phyloP scores from a whole-genome alignment of 2,113 vertebrate species.

The Antigone vipio region DNA sequence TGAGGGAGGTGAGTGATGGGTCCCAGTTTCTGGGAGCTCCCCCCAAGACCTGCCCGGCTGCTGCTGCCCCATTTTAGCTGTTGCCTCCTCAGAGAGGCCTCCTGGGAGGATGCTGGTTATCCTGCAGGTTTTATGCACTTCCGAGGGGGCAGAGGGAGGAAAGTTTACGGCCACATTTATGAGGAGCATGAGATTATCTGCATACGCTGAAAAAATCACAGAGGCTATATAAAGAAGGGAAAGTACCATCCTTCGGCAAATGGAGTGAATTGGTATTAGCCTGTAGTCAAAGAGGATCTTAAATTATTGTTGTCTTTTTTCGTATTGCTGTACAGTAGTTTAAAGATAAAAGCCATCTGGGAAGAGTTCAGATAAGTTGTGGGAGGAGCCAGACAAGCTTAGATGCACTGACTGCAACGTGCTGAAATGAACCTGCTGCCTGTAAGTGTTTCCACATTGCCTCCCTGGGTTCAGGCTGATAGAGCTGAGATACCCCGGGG shows the following conservation, averaged over 20 bases:
- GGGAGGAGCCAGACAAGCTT: neutral
- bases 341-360: constrained; percentile 58
- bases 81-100: neutral
- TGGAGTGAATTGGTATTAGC: neutral
- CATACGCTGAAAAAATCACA: constrained; percentile 31
- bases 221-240: constrained; percentile 6
- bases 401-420: neutral
- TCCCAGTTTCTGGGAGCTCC: neutral
- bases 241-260: constrained; percentile 14
- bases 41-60: fast-evolving
- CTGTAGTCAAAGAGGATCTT: constrained; percentile 52
- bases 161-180: constrained; percentile 38
- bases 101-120: neutral
- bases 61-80: neutral
- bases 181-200: constrained; percentile 53
- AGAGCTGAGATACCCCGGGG: neutral
- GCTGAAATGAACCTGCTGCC: neutral
- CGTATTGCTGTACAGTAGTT: constrained; percentile 26
- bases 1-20: neutral
- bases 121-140: constrained; percentile 20
- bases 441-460: neutral
- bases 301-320: constrained; percentile 45
- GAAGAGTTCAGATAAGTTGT: constrained; percentile 39
- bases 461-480: neutral
- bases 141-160: neutral